Evolutionary conservation across 1,140 invertebrate genomes (phyloP).

Genomic region (Cryptotermes secundus): DNA sequence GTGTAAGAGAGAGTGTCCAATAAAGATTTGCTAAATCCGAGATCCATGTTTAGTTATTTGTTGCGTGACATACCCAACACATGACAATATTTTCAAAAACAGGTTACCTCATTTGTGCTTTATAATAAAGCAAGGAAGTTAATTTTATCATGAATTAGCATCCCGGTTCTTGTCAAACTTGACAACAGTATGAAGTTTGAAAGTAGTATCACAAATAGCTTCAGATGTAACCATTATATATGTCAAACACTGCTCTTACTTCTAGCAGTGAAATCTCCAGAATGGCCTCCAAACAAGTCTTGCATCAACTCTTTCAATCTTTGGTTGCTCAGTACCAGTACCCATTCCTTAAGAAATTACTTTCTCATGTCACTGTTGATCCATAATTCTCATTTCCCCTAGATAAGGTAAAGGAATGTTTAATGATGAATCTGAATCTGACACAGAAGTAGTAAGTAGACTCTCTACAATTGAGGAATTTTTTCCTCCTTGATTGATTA

Average conservation of each 20-base stretch:
- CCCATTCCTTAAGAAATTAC: background rate
- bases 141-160: too few species aligned
- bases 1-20: too few species aligned
- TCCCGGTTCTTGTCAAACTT: too few species aligned
- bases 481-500: constrained; percentile 61
- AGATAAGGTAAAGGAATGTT: background rate
- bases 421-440: background rate
- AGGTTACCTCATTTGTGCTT: too few species aligned
- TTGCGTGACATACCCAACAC: too few species aligned
- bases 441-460: background rate
- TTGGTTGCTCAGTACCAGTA: background rate
- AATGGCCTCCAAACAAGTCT: background rate
- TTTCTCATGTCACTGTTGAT: background rate
- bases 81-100: too few species aligned
- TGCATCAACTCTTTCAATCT: background rate
- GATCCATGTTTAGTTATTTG: too few species aligned
- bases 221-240: background rate
- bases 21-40: too few species aligned
- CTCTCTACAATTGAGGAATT: constrained; percentile 48
- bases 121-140: too few species aligned
- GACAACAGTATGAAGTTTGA: too few species aligned
- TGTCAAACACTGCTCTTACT: background rate
- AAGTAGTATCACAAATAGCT: background rate
- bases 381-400: background rate
- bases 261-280: background rate